A percentile compares a stretch with the other conserved stretches of the same genome.
Evolutionary conservation across 2,888 invertebrate genomes (phyloP).

Genomic region (Caenorhabditis drosophilae): DNA sequence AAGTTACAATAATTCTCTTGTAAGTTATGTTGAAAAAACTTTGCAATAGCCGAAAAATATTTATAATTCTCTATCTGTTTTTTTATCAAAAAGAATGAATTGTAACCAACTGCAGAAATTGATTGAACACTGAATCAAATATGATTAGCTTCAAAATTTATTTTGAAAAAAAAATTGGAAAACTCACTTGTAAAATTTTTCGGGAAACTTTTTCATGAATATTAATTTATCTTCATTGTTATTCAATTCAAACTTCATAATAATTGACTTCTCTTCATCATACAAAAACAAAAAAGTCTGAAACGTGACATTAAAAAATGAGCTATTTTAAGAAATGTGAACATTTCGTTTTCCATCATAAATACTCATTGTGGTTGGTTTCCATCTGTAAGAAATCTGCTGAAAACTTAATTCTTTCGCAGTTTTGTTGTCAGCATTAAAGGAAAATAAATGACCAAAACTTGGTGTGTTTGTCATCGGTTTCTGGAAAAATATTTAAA

Average conservation of each 20-base stretch:
- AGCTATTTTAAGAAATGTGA: not conserved
- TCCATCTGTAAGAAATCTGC: not conserved
- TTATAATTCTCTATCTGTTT: not conserved
- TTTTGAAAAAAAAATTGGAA: not conserved
- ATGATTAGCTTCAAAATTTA: not conserved
- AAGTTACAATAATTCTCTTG: not conserved
- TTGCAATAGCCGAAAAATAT: not conserved
- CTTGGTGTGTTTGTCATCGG: constrained; percentile 3
- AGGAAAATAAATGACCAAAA: constrained; percentile 25
- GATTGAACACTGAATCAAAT: not conserved
- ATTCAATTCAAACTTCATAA: too few relatives aligned
- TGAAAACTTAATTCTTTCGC: constrained; percentile 17
- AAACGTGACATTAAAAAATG: too few relatives aligned
- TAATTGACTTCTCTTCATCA: too few relatives aligned
- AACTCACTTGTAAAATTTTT: too few relatives aligned
- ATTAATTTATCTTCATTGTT: too few relatives aligned
- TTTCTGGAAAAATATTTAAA: constrained; percentile 11
- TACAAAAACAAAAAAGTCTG: too few relatives aligned
- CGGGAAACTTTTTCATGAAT: not conserved
- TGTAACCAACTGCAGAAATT: not conserved
- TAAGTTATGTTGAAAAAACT: not conserved
- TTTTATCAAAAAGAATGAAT: not conserved
- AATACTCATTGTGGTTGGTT: constrained; percentile 13
- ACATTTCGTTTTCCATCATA: constrained; percentile 6
- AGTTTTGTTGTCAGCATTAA: constrained; percentile 25